Percentiles rank a stretch among this genome's conserved stretches.
phyloP scores from a whole-genome alignment of 2,113 vertebrate species.

The Rhynchopsitta pachyrhyncha region DNA sequence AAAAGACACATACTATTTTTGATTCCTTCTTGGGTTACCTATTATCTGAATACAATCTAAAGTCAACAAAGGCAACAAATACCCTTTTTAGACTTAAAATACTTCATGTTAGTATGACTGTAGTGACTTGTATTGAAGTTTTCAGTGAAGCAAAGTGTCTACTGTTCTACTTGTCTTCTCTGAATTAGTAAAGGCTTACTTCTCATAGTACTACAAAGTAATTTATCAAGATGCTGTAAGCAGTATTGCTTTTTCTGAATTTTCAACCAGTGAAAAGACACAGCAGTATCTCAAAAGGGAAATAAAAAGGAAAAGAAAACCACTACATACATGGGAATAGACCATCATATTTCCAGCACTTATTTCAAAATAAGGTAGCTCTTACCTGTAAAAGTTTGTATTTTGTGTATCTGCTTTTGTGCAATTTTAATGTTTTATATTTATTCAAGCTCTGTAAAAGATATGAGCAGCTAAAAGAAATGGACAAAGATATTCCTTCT shows the following conservation, averaged over 20 bases:
- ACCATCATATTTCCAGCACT: background rate
- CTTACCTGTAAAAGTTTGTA: background rate
- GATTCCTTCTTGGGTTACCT: background rate
- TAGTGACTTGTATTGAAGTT: background rate
- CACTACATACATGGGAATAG: background rate
- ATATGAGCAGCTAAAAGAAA: background rate
- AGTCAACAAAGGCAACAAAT: background rate
- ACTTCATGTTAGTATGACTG: background rate
- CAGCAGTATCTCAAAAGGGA: background rate
- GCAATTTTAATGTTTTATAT: background rate
- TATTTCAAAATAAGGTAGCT: background rate
- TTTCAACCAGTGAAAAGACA: background rate
- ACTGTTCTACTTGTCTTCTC: background rate
- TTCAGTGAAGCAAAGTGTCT: background rate
- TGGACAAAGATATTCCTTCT: rapidly evolving
- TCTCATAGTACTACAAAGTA: background rate
- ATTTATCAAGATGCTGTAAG: background rate
- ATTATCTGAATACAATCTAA: slow-evolving; percentile 1
- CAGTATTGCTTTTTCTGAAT: background rate
- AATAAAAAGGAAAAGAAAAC: background rate
- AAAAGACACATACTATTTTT: background rate
- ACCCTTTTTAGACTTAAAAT: background rate
- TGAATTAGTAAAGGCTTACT: background rate
- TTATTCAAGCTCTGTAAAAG: background rate
- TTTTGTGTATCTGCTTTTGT: background rate